phyloP scores from a whole-genome alignment of 2,113 vertebrate species.

The Ophiodon elongatus region DNA sequence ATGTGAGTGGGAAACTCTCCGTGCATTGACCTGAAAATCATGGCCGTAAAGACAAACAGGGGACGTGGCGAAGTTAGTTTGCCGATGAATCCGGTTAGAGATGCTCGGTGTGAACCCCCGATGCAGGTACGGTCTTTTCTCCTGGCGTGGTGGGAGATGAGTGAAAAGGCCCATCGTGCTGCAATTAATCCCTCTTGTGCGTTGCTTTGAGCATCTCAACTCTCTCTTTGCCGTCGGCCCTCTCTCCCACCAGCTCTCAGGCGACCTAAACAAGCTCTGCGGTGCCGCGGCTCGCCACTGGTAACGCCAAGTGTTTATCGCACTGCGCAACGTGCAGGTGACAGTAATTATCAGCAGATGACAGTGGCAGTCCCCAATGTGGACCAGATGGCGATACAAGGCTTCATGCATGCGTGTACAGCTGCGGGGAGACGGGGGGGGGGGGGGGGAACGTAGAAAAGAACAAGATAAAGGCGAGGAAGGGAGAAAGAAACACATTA shows the following conservation, averaged over 20 bases:
- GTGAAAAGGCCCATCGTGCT: slow-evolving; percentile 36
- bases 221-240: neutral
- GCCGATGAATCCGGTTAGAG: slow-evolving; percentile 1
- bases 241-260: no score
- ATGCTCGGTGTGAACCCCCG: neutral
- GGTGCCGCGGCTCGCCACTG: slow-evolving; percentile 64
- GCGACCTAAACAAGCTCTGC: slow-evolving; percentile 69
- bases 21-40: slow-evolving; percentile 57
- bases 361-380: slow-evolving; percentile 87
- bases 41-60: slow-evolving; percentile 56
- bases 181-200: slow-evolving; percentile 28
- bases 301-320: slow-evolving; percentile 83
- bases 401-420: slow-evolving; percentile 86
- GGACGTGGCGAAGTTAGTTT: slow-evolving; percentile 34
- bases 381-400: slow-evolving; percentile 91
- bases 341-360: slow-evolving; percentile 94
- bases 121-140: slow-evolving; percentile 18
- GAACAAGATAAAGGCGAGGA: slow-evolving; percentile 45
- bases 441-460: slow-evolving; percentile 40
- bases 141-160: slow-evolving; percentile 23
- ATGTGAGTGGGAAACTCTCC: slow-evolving; percentile 67
- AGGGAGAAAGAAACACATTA: slow-evolving; percentile 41
- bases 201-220: slow-evolving; percentile 18
- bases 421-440: slow-evolving; percentile 68
- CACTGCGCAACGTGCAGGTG: slow-evolving; percentile 87